These are phyloP conservation scores for Chaitophorus viminalis DNA, from an alignment of 2,888 invertebrate species.

Conservation along the genomic window DNA sequence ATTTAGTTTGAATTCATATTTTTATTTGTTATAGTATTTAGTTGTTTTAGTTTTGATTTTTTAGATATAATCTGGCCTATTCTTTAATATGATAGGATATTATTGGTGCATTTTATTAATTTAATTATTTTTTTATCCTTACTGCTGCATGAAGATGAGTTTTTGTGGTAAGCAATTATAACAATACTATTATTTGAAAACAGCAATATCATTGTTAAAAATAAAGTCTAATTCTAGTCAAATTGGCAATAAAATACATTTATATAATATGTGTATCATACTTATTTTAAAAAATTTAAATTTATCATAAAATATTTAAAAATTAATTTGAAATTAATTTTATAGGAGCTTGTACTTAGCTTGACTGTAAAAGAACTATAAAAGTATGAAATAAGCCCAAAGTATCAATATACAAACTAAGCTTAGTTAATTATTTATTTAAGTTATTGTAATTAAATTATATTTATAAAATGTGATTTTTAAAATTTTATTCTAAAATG, in stretches of 20 bases:
- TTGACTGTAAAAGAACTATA: constrained; percentile 10
- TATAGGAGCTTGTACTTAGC: constrained; percentile 38
- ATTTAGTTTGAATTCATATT: constrained; percentile 1
- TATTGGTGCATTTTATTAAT: constrained; percentile 55
- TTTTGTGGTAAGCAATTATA: constrained; percentile 58
- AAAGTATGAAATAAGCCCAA: not conserved
- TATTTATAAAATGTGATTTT: not conserved
- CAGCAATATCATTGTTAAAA: constrained; percentile 1
- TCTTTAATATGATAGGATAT: constrained; percentile 43
- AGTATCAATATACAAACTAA: not conserved
- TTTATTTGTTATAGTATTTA: not conserved
- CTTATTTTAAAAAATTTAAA: not conserved
- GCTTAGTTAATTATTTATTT: constrained; percentile 17
- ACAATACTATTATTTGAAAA: constrained; percentile 25
- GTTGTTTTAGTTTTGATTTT: constrained; percentile 8
- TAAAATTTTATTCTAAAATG: constrained; percentile 6
- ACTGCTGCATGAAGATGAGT: constrained; percentile 59
- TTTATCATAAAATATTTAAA: not conserved
- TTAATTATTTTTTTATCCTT: constrained; percentile 50
- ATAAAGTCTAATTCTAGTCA: constrained; percentile 25
- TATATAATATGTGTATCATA: not conserved
- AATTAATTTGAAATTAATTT: not conserved
- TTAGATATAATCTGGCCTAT: constrained; percentile 34
- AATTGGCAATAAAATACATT: not conserved
- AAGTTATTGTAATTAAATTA: constrained; percentile 7